These are phyloP conservation scores for Podargus strigoides DNA, from an alignment of 2,797 vertebrate species.

Conservation along the genomic window DNA sequence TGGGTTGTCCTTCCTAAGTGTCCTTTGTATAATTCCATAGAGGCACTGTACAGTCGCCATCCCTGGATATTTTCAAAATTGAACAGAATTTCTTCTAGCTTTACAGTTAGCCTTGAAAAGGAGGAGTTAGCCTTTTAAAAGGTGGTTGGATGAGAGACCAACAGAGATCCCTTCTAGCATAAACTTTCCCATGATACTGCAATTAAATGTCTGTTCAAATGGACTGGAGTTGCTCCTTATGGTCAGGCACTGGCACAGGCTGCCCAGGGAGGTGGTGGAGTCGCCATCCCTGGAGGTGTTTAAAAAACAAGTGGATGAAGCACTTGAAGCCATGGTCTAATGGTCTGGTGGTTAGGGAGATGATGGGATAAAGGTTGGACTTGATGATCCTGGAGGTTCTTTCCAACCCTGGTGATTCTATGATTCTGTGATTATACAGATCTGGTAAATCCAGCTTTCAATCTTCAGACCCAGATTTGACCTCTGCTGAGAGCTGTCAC, in stretches of 20 bases:
- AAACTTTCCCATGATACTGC: constrained; percentile 8
- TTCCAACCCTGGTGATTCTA: no score
- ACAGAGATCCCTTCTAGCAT: neutral
- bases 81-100: neutral
- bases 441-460: neutral
- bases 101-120: neutral
- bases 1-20: neutral
- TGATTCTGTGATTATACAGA: no score
- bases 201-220: neutral
- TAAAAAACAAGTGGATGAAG: no score
- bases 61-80: neutral
- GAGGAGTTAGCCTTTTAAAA: neutral
- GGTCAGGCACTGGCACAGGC: no score
- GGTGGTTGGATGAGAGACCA: neutral
- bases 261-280: no score
- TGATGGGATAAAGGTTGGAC: no score
- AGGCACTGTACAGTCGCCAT: neutral
- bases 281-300: no score
- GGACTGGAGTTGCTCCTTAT: neutral
- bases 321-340: no score
- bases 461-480: neutral
- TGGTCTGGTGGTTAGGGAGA: no score
- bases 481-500: neutral
- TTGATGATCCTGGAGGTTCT: no score
- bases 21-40: neutral